Percentiles rank a stretch among this genome's conserved stretches.
Evolutionary conservation across 2,113 vertebrate species (phyloP).

Genomic region (Shinisaurus crocodilurus): DNA sequence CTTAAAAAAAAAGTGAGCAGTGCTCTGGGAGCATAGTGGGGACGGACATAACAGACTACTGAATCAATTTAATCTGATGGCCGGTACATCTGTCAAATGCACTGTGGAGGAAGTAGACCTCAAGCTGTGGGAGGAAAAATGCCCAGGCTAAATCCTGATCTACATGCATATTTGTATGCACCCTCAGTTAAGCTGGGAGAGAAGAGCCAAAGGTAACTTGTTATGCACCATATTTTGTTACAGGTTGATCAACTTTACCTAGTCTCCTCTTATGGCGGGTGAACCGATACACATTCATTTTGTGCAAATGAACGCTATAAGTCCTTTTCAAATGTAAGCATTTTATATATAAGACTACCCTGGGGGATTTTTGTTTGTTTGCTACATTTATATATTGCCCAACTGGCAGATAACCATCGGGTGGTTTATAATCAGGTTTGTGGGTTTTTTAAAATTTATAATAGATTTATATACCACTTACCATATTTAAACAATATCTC

Average conservation of each 20-base stretch:
- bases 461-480: too few relatives aligned
- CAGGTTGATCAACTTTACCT: not conserved
- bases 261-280: not conserved
- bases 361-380: not conserved
- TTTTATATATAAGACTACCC: not conserved
- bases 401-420: too few relatives aligned
- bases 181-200: not conserved
- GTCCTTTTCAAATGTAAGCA: not conserved
- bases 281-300: not conserved
- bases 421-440: too few relatives aligned
- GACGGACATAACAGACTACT: not conserved
- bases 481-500: too few relatives aligned
- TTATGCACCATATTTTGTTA: not conserved
- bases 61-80: not conserved
- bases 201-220: not conserved
- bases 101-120: not conserved
- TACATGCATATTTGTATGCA: not conserved
- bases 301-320: not conserved
- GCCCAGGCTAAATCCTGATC: not conserved
- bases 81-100: not conserved
- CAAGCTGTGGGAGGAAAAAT: too few relatives aligned
- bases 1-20: not conserved
- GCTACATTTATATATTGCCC: too few relatives aligned
- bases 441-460: too few relatives aligned
- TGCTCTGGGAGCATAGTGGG: not conserved